Evolutionary conservation across 2,113 vertebrate genomes (phyloP).

Genomic region (Elaphurus davidianus): DNA sequence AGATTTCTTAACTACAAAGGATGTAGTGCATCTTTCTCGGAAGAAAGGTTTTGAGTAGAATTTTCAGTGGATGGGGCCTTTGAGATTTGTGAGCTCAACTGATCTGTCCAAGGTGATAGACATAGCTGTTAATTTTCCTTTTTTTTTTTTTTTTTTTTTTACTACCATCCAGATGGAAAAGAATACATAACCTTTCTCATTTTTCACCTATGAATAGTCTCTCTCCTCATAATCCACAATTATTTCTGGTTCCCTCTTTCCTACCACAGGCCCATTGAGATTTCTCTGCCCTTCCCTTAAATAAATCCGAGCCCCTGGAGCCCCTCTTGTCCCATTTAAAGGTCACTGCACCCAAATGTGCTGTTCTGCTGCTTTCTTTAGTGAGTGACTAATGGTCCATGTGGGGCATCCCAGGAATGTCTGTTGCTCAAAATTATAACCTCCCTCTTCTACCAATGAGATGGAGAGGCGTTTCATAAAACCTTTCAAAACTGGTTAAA

Average conservation of each 20-base stretch:
- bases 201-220: constrained; percentile 2
- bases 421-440: constrained; percentile 14
- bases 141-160: not conserved
- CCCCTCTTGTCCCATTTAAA: not conserved
- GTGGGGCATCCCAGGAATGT: not conserved
- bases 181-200: not conserved
- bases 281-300: not conserved
- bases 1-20: not conserved
- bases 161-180: not conserved
- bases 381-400: not conserved
- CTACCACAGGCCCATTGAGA: not conserved
- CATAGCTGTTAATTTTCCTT: not conserved
- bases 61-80: not conserved
- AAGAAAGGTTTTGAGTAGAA: not conserved
- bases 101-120: not conserved
- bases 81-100: not conserved
- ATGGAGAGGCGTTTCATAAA: not conserved
- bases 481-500: not conserved
- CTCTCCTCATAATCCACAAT: not conserved
- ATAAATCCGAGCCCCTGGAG: not conserved
- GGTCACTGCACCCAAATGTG: not conserved
- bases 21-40: not conserved
- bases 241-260: constrained; percentile 1
- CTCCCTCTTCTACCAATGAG: not conserved
- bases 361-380: not conserved